Conservation (phyloP, 2,113 vertebrate genomes). For the Cyanoramphus novaezelandiae region DNA sequence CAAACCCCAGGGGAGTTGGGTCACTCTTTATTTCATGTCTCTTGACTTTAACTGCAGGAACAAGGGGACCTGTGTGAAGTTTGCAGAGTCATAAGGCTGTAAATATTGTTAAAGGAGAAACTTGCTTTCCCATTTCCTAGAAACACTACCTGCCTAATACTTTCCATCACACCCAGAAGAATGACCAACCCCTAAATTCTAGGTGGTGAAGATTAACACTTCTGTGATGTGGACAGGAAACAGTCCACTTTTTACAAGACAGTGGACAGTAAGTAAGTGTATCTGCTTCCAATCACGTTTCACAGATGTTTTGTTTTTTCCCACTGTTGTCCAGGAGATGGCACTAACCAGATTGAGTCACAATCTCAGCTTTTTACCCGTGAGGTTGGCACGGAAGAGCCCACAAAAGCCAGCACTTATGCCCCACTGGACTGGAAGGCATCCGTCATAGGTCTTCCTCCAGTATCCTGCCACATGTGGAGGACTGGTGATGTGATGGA, state of each 20-base stretch:
- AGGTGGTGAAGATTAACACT: neutral
- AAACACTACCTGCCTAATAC: neutral
- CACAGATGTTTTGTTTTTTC: neutral
- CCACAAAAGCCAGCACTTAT: neutral
- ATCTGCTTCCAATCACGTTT: neutral
- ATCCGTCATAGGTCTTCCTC: neutral
- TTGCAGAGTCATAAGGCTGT: constrained; percentile 64
- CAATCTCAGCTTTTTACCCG: neutral
- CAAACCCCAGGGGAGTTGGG: constrained; percentile 90
- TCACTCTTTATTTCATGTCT: constrained; percentile 94
- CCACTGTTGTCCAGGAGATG: neutral
- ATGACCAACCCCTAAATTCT: neutral
- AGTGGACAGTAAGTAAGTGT: neutral
- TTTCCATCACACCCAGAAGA: neutral
- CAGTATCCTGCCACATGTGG: neutral
- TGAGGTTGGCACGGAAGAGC: neutral
- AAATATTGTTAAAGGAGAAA: constrained; percentile 7
- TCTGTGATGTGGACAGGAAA: neutral
- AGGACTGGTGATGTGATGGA: neutral
- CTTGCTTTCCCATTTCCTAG: neutral
- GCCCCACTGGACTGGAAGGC: neutral
- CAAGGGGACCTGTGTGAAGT: constrained; percentile 84
- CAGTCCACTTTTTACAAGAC: neutral
- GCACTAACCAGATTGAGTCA: neutral
- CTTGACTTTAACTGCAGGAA: constrained; percentile 88